Base-by-base conservation (phyloP, 2,113 vertebrate genomes). In the Meleagris gallopavo region DNA sequence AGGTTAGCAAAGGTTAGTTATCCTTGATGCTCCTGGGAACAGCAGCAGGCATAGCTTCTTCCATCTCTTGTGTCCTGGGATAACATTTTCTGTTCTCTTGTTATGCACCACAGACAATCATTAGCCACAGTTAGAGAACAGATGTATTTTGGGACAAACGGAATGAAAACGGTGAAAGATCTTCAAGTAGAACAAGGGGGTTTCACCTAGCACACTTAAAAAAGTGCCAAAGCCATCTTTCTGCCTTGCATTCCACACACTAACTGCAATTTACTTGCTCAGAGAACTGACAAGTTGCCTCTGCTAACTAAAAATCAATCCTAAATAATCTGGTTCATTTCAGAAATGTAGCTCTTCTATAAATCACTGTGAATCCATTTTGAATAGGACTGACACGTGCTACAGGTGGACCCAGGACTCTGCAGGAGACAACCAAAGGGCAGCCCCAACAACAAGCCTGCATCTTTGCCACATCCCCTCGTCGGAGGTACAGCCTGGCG, bases 301-400 rank as follows among this genome's bases (percentile, higher is more conserved):
- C 86, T 65, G 52, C 20, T 64, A 88, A 89, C 43, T 86, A 86
- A 86, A 95, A 89, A 72, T 29, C 66, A 75, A 78, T 52, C 20
- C 52, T 58, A 29, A 76, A 62, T 21, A 43, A 16, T 32, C 74
- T 46, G 50, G 24, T 66, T 83, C 93, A 87, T 19, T 67, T 94
- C 84, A 57, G 25, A 76, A 75, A 62, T 32, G 81, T 2, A 11
- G 19, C 36, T 82, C 54, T 54, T 72, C 66, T 57, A 2, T 3
- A 41, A 6, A 41, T 15, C 43, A 20, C 1, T 14, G 43, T 69
- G 76, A 54, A 66, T 84, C 43, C 41, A 46, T 32, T 13, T 13
- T 74, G 61, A 90, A 72, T 2, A 7, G 61, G 65, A 61, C 32
- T 58, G 73, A 67, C 46, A 40, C 38, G 10, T 38, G 40, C 79